Percentiles rank a stretch among this genome's conserved stretches.
phyloP scores from a whole-genome alignment of 2,113 vertebrate genomes.

The Picathartes gymnocephalus region DNA sequence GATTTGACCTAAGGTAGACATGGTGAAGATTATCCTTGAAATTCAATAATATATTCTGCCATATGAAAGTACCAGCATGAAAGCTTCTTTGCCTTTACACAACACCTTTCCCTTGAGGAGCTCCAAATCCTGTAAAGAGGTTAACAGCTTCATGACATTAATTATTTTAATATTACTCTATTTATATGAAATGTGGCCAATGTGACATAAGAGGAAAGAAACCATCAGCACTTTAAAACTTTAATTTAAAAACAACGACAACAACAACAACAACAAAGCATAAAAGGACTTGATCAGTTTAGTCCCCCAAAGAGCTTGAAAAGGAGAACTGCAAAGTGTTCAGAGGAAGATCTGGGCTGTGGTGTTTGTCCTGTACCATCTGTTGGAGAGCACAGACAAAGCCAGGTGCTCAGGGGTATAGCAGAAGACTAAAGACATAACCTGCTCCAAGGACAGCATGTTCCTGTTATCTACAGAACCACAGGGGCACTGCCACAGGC shows the following conservation, averaged over 20 bases:
- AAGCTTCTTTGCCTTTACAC: neutral
- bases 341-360: neutral
- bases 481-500: neutral
- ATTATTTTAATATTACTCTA: neutral
- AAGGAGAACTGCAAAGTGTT: neutral
- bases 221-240: neutral
- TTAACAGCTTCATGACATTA: neutral
- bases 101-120: neutral
- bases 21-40: neutral
- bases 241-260: neutral
- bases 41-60: neutral
- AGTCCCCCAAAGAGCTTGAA: neutral
- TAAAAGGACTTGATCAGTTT: neutral
- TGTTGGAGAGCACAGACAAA: neutral
- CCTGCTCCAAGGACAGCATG: neutral
- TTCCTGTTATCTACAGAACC: neutral
- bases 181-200: neutral
- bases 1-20: neutral
- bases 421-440: neutral
- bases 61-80: neutral
- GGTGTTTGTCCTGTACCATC: fast-evolving
- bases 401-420: neutral
- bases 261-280: fast-evolving
- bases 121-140: neutral
- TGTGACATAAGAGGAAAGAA: neutral